Evolutionary conservation across 2,888 invertebrate genomes (phyloP).

Genomic region (Papilio gigon): DNA sequence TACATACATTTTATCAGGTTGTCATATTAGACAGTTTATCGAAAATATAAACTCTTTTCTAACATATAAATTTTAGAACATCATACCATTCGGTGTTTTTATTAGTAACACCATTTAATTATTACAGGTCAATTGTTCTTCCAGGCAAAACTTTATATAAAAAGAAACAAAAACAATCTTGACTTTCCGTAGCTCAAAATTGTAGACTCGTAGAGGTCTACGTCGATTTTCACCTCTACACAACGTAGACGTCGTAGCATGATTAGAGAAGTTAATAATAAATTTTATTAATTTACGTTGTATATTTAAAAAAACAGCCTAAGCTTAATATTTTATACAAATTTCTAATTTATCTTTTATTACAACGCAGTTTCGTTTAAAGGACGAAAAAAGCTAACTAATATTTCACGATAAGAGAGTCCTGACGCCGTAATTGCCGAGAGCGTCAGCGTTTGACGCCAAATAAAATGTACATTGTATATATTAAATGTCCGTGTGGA

Average conservation of each 20-base stretch:
- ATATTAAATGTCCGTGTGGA: slow-evolving; percentile 42
- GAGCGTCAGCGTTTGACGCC: slow-evolving; percentile 38
- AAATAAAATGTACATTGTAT: slow-evolving; percentile 48
- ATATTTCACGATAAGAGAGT: slow-evolving; percentile 14
- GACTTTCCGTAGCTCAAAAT: no score
- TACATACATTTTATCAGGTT: neutral
- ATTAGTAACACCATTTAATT: no score
- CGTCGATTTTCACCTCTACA: neutral
- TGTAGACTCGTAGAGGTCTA: neutral
- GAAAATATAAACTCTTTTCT: neutral
- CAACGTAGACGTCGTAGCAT: neutral
- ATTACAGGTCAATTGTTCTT: no score
- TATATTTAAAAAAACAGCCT: neutral
- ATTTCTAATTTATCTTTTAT: neutral
- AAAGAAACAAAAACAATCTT: no score
- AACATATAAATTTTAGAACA: no score
- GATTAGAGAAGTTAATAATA: neutral
- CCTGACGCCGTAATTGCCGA: slow-evolving; percentile 25
- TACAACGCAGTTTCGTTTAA: neutral
- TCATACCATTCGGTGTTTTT: no score
- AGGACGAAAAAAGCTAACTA: slow-evolving; percentile 16
- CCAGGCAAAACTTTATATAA: no score
- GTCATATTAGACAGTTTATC: neutral
- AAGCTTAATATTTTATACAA: neutral
- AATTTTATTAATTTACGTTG: neutral